phyloP scores from a whole-genome alignment of 2,888 invertebrate genomes.

The Microplitis deprimator region DNA sequence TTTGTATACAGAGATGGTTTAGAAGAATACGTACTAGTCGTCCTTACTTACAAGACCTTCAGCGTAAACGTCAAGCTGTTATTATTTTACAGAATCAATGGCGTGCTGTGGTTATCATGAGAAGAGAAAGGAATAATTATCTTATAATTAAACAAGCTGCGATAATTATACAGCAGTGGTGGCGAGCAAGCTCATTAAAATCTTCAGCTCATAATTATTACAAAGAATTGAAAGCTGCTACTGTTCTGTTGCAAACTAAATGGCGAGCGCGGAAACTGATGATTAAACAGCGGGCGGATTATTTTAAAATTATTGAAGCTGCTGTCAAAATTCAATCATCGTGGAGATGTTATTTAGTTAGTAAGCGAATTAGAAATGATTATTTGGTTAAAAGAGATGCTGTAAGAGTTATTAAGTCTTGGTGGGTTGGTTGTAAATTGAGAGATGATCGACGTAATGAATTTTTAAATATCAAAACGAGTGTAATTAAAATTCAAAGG shows the following conservation, averaged over 20 bases:
- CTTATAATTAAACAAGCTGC: conserved; percentile 68
- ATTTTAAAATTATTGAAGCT: conserved; percentile 59
- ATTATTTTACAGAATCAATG: conserved; percentile 73
- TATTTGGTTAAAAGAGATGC: conserved; percentile 69
- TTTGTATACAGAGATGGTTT: conserved; percentile 74
- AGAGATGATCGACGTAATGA: conserved; percentile 66
- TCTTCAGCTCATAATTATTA: conserved; percentile 62
- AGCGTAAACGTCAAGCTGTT: conserved; percentile 60
- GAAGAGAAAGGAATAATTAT: conserved; percentile 68
- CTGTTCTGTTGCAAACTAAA: conserved; percentile 60
- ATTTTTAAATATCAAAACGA: conserved; percentile 64
- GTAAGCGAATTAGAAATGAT: conserved; percentile 66
- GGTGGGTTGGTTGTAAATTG: conserved; percentile 65
- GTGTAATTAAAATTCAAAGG: conserved; percentile 71
- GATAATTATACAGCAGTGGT: conserved; percentile 73
- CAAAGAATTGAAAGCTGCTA: conserved; percentile 60
- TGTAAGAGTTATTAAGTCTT: conserved; percentile 53
- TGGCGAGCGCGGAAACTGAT: conserved; percentile 67
- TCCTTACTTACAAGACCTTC: conserved; percentile 57
- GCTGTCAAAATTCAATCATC: conserved; percentile 68
- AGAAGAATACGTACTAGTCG: conserved; percentile 65
- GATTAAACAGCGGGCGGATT: conserved; percentile 68
- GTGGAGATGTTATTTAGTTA: conserved; percentile 69
- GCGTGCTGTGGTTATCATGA: conserved; percentile 71
- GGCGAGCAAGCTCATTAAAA: conserved; percentile 67